phyloP scores from a whole-genome alignment of 2,888 invertebrate species.

The Pomacea canaliculata region DNA sequence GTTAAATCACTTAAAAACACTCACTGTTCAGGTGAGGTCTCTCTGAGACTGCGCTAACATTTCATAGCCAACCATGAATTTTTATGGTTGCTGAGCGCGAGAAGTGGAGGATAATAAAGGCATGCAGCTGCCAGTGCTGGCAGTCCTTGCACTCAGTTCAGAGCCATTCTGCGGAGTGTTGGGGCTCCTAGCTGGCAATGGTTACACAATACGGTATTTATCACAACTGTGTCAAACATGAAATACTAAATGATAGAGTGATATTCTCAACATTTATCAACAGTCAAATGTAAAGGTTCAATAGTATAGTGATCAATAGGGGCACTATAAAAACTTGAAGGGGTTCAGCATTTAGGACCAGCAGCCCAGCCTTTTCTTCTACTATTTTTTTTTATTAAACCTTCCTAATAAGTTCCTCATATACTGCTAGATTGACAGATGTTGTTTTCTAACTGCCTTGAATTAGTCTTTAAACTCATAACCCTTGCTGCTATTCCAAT shows the following conservation, averaged over 20 bases:
- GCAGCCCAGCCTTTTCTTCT: too few species aligned
- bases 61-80: conserved; percentile 98
- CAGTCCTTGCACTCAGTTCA: conserved; percentile 68
- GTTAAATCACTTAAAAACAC: background rate
- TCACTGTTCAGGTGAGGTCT: conserved; percentile 94
- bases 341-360: too few species aligned
- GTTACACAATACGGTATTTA: conserved; percentile 10
- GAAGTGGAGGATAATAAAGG: conserved; percentile 90
- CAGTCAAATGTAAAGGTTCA: background rate
- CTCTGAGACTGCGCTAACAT: conserved; percentile 91
- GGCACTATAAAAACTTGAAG: too few species aligned
- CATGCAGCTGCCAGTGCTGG: conserved; percentile 93
- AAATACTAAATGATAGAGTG: background rate
- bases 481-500: too few species aligned
- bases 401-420: too few species aligned
- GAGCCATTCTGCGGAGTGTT: conserved; percentile 78
- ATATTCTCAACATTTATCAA: conserved; percentile 1
- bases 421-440: too few species aligned
- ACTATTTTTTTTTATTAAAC: too few species aligned
- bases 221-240: background rate
- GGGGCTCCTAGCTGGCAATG: conserved; percentile 83
- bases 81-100: conserved; percentile 95
- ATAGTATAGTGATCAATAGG: too few species aligned
- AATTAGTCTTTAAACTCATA: too few species aligned
- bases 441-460: too few species aligned